Evolutionary conservation across 2,797 vertebrate species (phyloP).

Genomic region (Leuciscus waleckii): DNA sequence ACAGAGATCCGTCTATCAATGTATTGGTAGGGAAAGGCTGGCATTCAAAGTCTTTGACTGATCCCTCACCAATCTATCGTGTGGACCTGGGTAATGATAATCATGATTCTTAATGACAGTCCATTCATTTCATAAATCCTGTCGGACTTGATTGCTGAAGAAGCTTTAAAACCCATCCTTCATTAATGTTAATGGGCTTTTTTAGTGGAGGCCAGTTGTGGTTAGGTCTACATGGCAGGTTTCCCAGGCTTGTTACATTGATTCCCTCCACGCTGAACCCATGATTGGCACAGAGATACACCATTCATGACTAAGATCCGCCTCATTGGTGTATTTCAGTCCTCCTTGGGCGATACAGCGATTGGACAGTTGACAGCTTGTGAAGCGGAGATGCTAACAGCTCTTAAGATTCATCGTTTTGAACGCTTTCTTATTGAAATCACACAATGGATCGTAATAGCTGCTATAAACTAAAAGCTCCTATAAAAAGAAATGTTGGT

Average conservation of each 20-base stretch:
- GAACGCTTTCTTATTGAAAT: conserved; percentile 38
- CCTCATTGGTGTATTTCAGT: conserved; percentile 65
- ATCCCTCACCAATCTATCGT: conserved; percentile 51
- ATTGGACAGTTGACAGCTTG: conserved; percentile 52
- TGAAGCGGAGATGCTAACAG: conserved; percentile 23
- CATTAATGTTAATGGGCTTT: conserved; percentile 82
- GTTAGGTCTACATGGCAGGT: conserved; percentile 81
- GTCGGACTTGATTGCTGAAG: conserved; percentile 77
- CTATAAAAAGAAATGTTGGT: conserved; percentile 28
- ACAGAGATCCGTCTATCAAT: neutral
- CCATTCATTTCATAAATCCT: conserved; percentile 78
- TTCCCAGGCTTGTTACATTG: conserved; percentile 82
- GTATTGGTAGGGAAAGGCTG: conserved; percentile 58
- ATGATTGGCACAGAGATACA: conserved; percentile 75
- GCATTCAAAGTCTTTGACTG: conserved; percentile 59
- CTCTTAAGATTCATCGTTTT: conserved; percentile 17
- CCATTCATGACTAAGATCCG: conserved; percentile 77
- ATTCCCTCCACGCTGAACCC: conserved; percentile 74
- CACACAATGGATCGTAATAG: conserved; percentile 36
- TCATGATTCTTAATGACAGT: conserved; percentile 78
- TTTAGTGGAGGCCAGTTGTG: conserved; percentile 80
- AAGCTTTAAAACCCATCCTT: conserved; percentile 82
- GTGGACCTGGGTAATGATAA: conserved; percentile 70
- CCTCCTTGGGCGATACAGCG: conserved; percentile 10
- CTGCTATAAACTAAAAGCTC: conserved; percentile 39